A percentile compares a stretch with the other conserved stretches of the same genome.
These are phyloP conservation scores for Oryzias celebensis DNA, from an alignment of 2,113 vertebrate species.

Conservation along the genomic window DNA sequence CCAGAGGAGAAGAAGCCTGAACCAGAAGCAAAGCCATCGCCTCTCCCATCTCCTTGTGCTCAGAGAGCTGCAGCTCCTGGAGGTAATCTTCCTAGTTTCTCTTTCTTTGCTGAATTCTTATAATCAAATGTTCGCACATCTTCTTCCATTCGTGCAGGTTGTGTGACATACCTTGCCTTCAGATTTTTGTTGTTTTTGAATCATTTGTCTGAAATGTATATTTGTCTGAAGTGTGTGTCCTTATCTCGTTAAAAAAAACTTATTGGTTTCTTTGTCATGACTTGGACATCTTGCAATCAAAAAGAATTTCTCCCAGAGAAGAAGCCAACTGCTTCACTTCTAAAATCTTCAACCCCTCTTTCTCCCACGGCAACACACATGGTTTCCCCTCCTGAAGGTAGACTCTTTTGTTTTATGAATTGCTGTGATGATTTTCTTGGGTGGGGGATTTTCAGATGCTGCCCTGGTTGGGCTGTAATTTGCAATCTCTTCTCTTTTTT, in stretches of 20 bases:
- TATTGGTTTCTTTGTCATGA: constrained; percentile 21
- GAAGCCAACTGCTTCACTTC: constrained; percentile 24
- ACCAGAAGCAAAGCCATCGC: constrained; percentile 22
- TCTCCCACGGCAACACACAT: constrained; percentile 24
- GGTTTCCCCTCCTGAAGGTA: constrained; percentile 38
- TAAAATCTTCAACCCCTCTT: constrained; percentile 27
- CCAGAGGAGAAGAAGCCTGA: constrained; percentile 45
- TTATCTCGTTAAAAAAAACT: background rate
- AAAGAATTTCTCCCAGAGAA: constrained; percentile 52
- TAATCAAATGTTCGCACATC: background rate
- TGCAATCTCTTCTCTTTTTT: background rate
- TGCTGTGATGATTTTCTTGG: background rate
- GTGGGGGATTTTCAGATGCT: background rate
- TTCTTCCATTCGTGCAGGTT: background rate
- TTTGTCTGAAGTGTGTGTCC: background rate
- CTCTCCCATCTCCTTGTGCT: constrained; percentile 31
- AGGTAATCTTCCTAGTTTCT: constrained; percentile 8
- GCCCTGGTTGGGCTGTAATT: background rate
- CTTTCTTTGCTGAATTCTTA: background rate
- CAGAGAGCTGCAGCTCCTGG: constrained; percentile 21
- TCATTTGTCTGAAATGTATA: background rate
- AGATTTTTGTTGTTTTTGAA: background rate
- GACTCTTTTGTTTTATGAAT: background rate
- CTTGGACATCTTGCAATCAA: constrained; percentile 38
- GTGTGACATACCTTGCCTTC: background rate